Conservation (phyloP, 2,888 invertebrate species). For the Spodoptera exigua region DNA sequence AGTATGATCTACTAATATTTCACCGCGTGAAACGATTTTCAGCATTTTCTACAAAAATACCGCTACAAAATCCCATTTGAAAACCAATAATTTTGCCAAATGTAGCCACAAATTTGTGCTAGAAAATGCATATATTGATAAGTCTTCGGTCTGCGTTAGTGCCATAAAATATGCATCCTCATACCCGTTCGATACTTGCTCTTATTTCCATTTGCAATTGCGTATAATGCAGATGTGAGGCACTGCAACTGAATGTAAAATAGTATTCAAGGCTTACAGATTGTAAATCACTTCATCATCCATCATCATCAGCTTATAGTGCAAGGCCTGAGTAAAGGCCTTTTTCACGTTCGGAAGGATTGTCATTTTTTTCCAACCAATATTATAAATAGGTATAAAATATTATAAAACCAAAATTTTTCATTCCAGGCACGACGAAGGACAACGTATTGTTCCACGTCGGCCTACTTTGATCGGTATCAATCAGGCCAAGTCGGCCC, state of each 20-base stretch:
- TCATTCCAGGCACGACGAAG: no score
- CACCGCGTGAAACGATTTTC: neutral
- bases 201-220: slow-evolving; percentile 58
- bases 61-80: slow-evolving; percentile 18
- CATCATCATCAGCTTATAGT: no score
- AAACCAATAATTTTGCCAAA: slow-evolving; percentile 40
- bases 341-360: no score
- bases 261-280: slow-evolving; percentile 36
- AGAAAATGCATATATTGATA: slow-evolving; percentile 54
- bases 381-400: no score
- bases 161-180: slow-evolving; percentile 56
- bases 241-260: slow-evolving; percentile 43
- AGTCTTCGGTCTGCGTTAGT: slow-evolving; percentile 31
- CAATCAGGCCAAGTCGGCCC: no score
- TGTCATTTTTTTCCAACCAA: no score
- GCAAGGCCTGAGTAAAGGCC: no score
- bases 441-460: no score
- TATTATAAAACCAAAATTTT: no score
- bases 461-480: no score
- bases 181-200: slow-evolving; percentile 30
- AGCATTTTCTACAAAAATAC: slow-evolving; percentile 3
- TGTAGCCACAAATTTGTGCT: slow-evolving; percentile 39
- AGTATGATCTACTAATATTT: neutral
- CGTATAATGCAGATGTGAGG: slow-evolving; percentile 39
- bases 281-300: slow-evolving; percentile 28